These are phyloP conservation scores for Zoanthus sansibaricus DNA, from an alignment of 92 coral and sea anemone species.

Conservation along the genomic window DNA sequence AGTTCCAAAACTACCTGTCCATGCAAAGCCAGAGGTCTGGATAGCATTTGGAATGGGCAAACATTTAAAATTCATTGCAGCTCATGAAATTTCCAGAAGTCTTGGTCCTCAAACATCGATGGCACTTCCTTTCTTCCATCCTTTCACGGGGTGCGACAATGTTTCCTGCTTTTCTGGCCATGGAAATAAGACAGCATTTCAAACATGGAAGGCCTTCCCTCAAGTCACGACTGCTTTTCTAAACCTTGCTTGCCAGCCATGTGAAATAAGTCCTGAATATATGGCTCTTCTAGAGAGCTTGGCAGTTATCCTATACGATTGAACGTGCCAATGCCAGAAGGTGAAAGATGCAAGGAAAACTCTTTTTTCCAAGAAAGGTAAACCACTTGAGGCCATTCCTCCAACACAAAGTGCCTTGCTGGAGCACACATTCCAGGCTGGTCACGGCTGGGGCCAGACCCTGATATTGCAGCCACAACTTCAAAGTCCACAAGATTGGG, in stretches of 20 bases:
- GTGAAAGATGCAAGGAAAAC: constrained; percentile 12
- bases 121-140: constrained; percentile 66
- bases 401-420: constrained; percentile 47
- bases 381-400: constrained; percentile 8
- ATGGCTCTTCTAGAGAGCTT: constrained; percentile 8
- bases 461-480: constrained; percentile 26
- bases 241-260: constrained; percentile 23
- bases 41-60: constrained; percentile 65
- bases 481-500: constrained; percentile 63
- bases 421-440: constrained; percentile 62
- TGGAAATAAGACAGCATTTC: constrained; percentile 66
- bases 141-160: constrained; percentile 78
- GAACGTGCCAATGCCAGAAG: constrained; percentile 6
- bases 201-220: constrained; percentile 49
- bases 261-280: background rate
- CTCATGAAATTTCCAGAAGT: constrained; percentile 53
- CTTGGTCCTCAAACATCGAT: constrained; percentile 50
- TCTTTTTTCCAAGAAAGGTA: constrained; percentile 10
- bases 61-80: constrained; percentile 44
- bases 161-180: constrained; percentile 64
- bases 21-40: constrained; percentile 52
- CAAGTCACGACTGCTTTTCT: constrained; percentile 54
- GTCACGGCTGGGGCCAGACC: constrained; percentile 70
- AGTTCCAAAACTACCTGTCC: constrained; percentile 15
- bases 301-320: background rate